Evolutionary conservation across 2,113 vertebrate species (phyloP).

Genomic region (Puffinus mauretanicus): DNA sequence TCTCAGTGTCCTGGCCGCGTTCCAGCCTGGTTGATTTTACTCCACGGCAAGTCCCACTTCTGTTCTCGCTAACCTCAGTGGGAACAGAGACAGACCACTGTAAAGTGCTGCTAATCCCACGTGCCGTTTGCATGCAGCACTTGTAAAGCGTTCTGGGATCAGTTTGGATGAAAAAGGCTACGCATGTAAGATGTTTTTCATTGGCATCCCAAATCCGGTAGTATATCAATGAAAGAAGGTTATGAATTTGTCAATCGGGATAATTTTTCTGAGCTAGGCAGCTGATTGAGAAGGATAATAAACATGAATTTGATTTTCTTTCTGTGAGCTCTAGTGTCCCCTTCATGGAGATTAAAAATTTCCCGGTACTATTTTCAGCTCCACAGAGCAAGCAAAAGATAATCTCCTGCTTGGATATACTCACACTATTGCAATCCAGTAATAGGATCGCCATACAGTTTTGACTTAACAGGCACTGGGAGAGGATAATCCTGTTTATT

Average conservation of each 20-base stretch:
- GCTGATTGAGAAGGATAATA: slow-evolving; percentile 17
- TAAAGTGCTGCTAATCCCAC: slow-evolving; percentile 48
- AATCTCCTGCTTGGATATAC: slow-evolving; percentile 49
- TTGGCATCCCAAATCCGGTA: not conserved
- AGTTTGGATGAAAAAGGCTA: not conserved
- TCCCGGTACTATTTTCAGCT: slow-evolving; percentile 45
- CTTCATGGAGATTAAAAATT: slow-evolving; percentile 59
- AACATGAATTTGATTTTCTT: slow-evolving; percentile 33
- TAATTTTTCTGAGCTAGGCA: not conserved
- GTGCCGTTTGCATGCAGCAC: slow-evolving; percentile 18
- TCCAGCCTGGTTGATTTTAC: slow-evolving; percentile 45
- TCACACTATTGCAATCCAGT: not conserved
- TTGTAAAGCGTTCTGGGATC: slow-evolving; percentile 28
- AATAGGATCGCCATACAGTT: slow-evolving; percentile 45
- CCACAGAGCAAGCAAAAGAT: slow-evolving; percentile 32
- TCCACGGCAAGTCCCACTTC: not conserved
- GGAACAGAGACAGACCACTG: not conserved
- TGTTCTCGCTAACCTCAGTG: not conserved
- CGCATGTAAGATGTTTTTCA: not conserved
- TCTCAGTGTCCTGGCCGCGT: not conserved
- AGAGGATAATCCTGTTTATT: slow-evolving; percentile 71
- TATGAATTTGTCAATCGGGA: not conserved
- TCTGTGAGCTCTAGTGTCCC: slow-evolving; percentile 34
- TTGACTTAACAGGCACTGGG: slow-evolving; percentile 37
- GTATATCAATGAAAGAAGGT: not conserved